Percentiles rank a stretch among this genome's conserved stretches.
phyloP scores from a whole-genome alignment of 2,797 vertebrate species.

The Tolypeutes matacus region DNA sequence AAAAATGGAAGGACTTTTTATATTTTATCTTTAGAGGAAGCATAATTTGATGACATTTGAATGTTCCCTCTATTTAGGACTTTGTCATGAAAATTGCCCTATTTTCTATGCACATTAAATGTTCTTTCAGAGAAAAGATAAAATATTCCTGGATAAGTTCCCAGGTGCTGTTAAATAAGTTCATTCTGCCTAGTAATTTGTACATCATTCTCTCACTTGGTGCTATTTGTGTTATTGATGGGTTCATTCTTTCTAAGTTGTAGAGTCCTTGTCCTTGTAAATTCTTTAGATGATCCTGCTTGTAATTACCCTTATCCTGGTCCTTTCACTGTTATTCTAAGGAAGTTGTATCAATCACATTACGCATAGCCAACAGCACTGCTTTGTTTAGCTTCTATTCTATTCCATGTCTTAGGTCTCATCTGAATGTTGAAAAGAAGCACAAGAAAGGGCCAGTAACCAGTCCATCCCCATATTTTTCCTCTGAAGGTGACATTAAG shows the following conservation, averaged over 20 bases:
- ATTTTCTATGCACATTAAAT: conserved; percentile 68
- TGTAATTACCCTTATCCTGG: conserved; percentile 64
- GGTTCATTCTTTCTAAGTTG: conserved; percentile 33
- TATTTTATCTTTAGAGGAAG: conserved; percentile 54
- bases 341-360: conserved; percentile 47
- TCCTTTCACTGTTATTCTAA: conserved; percentile 34
- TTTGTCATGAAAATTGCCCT: conserved; percentile 70
- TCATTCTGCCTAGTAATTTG: conserved; percentile 58
- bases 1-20: neutral
- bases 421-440: neutral
- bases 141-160: conserved; percentile 74
- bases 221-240: conserved; percentile 68
- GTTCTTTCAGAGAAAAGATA: conserved; percentile 72
- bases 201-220: neutral
- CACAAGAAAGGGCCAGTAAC: neutral
- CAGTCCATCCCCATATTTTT: neutral
- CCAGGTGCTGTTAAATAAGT: conserved; percentile 72
- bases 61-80: conserved; percentile 33
- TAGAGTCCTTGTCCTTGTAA: conserved; percentile 64
- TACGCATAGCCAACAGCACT: neutral
- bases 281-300: conserved; percentile 54
- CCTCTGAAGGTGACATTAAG: neutral
- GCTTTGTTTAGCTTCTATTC: neutral
- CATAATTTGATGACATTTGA: conserved; percentile 68
- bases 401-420: neutral